A percentile compares a stretch with the other conserved stretches of the same genome.
Evolutionary conservation across 2,797 vertebrate genomes (phyloP).

Genomic region (Taeniopygia guttata): DNA sequence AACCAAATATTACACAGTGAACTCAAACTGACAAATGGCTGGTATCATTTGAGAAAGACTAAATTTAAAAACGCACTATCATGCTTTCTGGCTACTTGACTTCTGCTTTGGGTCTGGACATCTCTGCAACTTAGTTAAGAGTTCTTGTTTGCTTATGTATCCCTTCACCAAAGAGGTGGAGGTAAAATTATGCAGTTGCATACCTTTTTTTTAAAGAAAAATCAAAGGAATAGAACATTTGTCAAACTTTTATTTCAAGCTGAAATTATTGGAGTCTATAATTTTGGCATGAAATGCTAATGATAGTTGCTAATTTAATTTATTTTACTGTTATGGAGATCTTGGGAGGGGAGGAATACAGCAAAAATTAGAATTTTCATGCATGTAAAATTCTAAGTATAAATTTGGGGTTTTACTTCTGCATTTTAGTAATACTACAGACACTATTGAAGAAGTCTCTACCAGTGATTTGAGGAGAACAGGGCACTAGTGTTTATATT

Average conservation of each 20-base stretch:
- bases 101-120: not conserved
- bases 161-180: not conserved
- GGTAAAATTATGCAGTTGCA: not conserved
- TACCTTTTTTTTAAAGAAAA: not conserved
- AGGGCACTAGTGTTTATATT: not conserved
- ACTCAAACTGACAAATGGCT: not conserved
- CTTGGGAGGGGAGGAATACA: fast-evolving
- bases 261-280: not conserved
- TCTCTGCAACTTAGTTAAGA: not conserved
- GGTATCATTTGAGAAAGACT: not conserved
- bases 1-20: not conserved
- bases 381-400: not conserved
- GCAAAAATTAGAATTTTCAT: not conserved
- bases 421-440: not conserved
- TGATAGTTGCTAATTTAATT: not conserved
- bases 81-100: not conserved
- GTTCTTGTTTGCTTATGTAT: not conserved
- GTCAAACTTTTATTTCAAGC: not conserved
- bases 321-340: not conserved
- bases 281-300: not conserved
- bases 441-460: not conserved
- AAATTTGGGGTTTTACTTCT: not conserved
- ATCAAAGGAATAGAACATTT: not conserved
- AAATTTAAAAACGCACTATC: no score
- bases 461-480: not conserved